Conservation (phyloP, 2,113 vertebrate genomes). For the Lycocorax pyrrhopterus region DNA sequence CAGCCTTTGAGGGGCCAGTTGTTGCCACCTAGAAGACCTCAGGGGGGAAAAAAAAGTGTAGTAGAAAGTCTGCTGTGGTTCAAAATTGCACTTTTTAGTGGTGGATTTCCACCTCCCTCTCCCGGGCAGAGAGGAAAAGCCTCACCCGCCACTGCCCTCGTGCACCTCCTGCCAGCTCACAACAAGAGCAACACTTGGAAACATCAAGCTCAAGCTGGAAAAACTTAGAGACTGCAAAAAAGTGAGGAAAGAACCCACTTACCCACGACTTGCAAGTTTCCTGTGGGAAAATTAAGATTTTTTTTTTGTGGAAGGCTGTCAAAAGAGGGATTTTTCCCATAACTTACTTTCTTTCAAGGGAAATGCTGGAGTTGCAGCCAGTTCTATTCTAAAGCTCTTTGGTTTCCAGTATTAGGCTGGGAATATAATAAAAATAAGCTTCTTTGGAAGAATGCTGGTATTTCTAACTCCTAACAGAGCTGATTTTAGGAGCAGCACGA, state of each 20-base stretch:
- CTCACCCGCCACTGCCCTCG: neutral
- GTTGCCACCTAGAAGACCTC: neutral
- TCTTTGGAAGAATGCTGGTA: constrained; percentile 11
- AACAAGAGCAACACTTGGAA: neutral
- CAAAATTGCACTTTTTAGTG: neutral
- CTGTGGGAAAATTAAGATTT: constrained; percentile 35
- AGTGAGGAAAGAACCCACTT: constrained; percentile 1
- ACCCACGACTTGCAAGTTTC: constrained; percentile 30
- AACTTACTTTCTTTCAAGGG: constrained; percentile 30
- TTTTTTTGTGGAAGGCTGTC: constrained; percentile 33
- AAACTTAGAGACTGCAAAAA: neutral
- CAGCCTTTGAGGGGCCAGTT: neutral
- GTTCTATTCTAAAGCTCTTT: constrained; percentile 32
- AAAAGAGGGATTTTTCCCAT: constrained; percentile 60
- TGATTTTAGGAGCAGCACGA: neutral
- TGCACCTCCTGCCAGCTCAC: neutral
- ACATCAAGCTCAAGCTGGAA: neutral
- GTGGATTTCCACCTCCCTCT: neutral
- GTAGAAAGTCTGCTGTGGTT: neutral
- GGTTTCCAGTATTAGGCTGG: constrained; percentile 39
- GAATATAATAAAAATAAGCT: constrained; percentile 50
- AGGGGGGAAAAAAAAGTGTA: neutral
- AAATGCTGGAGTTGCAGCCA: constrained; percentile 34
- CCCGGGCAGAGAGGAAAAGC: neutral
- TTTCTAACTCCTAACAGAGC: neutral